Evolutionary conservation across 2,797 vertebrate species (phyloP), one percentile per base, ranked within the genome.

Genomic region (Chiroxiphia lanceolata): DNA sequence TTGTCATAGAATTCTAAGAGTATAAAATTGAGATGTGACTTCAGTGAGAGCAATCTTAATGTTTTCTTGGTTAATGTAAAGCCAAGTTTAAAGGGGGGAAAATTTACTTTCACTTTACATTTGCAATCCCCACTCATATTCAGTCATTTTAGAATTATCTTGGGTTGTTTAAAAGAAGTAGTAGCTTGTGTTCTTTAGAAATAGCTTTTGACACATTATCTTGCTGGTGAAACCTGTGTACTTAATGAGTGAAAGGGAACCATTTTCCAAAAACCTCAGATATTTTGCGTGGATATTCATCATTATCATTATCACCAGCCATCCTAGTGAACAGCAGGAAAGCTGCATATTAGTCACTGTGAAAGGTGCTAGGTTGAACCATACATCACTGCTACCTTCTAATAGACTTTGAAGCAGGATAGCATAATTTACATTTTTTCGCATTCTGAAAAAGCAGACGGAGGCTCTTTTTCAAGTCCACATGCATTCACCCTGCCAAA

Each of bases 291-390:
- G 87, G 96, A 67, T 96, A 98, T 98, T 97, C 92, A 98, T 98
- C 97, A 98, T 95, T 94, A 97, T 95, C 85, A 92, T 97, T 97
- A 98, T 98, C 97, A 96, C 86, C 40, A 86, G 89, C 92, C 92
- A 94, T 75, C 86, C 81, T 85, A 60, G 71, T 95, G 95, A 97
- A 72, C 85, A 97, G 72, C 94, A 94, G 90, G 94, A 96, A 97
- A 95, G 87, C 87, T 95, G 83, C 54, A n/a, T 97, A 97, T 98
- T 98, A 96, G 86, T 98, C 98, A 98, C 74, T 90, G 64, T 97
- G 97, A 97, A 97, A 97, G 93, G 93, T 93, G 76, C 60, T 84
- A 63, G 83, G 92, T 71, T 93, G 91, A 75, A 76, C 95, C 90
- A 96, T 97, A 95, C 51, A 98, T 98, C 96, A 97, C 77, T 78